These are phyloP conservation scores for Calcarius lapponicus DNA, from an alignment of 2,797 vertebrate genomes.

Conservation along the genomic window DNA sequence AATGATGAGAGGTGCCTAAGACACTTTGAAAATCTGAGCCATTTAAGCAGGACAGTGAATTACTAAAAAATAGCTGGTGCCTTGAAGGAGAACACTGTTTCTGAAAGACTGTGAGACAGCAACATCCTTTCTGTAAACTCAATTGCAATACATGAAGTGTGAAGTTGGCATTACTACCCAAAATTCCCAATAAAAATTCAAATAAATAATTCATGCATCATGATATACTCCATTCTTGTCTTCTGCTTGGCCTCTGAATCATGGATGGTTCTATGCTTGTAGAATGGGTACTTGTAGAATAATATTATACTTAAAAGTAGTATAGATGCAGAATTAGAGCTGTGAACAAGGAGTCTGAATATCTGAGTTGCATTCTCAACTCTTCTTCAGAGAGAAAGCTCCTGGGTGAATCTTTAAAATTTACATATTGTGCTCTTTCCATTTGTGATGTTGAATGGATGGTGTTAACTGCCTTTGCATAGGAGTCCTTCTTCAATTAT, in stretches of 20 bases:
- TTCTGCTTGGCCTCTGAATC: not conserved
- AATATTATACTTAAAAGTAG: not conserved
- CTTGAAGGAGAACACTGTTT: not conserved
- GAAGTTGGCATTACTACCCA: constrained; percentile 28
- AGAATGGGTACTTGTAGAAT: not conserved
- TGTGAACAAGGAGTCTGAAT: not conserved
- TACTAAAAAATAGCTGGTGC: not conserved
- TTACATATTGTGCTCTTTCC: not conserved
- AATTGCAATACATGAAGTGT: constrained; percentile 17
- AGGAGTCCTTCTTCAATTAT: not conserved
- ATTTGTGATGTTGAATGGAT: not conserved
- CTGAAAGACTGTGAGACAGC: not conserved
- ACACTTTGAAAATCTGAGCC: not conserved
- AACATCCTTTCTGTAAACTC: not conserved
- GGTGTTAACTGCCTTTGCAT: not conserved
- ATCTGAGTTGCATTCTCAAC: not conserved
- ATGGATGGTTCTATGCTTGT: not conserved
- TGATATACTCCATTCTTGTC: not conserved
- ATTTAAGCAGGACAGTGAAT: not conserved
- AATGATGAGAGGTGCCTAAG: not conserved
- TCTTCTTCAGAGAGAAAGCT: not conserved
- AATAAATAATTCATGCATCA: not conserved
- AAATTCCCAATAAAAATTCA: constrained; percentile 35
- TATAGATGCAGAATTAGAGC: not conserved
- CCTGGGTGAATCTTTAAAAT: not conserved